Evolutionary conservation across 2,888 invertebrate species (phyloP), one percentile per base, ranked within the genome.

Genomic region (Prosapia bicincta): DNA sequence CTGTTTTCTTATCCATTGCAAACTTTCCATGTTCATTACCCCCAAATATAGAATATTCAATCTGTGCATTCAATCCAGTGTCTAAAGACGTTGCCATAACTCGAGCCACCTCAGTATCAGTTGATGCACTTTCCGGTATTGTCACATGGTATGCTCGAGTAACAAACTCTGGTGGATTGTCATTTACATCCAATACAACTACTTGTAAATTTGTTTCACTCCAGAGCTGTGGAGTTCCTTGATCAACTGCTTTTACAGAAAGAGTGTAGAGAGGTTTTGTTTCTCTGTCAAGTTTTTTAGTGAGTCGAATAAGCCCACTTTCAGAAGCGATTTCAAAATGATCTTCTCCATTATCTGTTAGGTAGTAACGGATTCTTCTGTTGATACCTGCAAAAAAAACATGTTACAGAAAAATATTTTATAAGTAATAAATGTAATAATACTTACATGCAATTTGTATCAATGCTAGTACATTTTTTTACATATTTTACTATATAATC

Each of bases 31-130:
- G 93, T 82, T 94, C 95, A 83, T 96, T 96, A 69, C 96, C 96
- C 26, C 93, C 95, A 28, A 94, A 90, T 76, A 97, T 92, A 20
- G 93, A 91, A 84, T 96, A 97, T 77, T 90, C 90, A 72, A 98
- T 94, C 84, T 96, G 94, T 0, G 98, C 98, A 86, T 98, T 98
- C 79, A 96, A 89, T 32, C 98, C 98, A 66, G 94, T 91, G 84
- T 98, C 98, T 83, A 93, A 92, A 10, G 96, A 96, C 1, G 95
- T 93, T n/a, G 98, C 99, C 79, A 91, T 88, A 26, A 99, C 94
- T 81, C 91, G 88, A 20, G 93, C 90, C 15, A 98, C 90, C 85
- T 95, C 93, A 0, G 94, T 90, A 75, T 94, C 95, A 72, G 93
- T 87, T 1, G 91, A 87, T 80, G 92, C 90, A 77, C 92, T 90